Evolutionary conservation across 2,797 vertebrate species (phyloP).

Genomic region (Psittacula derbiana): DNA sequence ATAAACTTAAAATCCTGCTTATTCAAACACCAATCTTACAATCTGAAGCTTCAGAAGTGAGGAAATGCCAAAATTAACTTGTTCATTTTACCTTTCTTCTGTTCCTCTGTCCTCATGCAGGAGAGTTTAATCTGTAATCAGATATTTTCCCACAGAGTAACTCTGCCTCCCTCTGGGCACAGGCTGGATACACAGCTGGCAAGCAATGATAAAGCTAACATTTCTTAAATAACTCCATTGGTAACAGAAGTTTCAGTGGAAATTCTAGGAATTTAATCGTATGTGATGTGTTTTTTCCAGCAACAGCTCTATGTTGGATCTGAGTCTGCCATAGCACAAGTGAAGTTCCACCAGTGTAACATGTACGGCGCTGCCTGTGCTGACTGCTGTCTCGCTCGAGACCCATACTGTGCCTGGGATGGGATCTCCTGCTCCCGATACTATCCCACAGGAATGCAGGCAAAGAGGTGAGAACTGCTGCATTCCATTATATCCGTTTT

Average conservation of each 20-base stretch:
- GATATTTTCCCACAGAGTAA: not conserved
- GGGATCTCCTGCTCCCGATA: conserved; percentile 92
- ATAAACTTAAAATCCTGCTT: not conserved
- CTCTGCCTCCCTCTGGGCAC: conserved; percentile 43
- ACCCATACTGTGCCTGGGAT: conserved; percentile 98
- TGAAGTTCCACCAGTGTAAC: conserved; percentile 92
- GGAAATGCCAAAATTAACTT: not conserved
- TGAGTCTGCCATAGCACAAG: conserved; percentile 85
- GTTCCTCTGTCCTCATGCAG: not conserved
- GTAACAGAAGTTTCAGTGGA: not conserved
- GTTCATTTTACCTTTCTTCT: not conserved
- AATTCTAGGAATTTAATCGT: not conserved
- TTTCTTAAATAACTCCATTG: not conserved
- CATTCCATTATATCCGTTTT: accelerated
- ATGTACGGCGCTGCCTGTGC: conserved; percentile 93
- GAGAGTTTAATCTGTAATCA: not conserved
- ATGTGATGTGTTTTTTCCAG: conserved; percentile 63
- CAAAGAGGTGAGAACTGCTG: conserved; percentile 84
- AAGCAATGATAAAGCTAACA: accelerated
- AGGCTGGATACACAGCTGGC: not conserved
- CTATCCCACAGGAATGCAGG: conserved; percentile 84
- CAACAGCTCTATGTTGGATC: conserved; percentile 95
- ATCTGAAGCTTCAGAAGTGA: not conserved
- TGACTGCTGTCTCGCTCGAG: conserved; percentile 94
- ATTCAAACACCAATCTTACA: not conserved